Evolutionary conservation across 1,140 invertebrate species (phyloP).

Genomic region (Apis dorsata): DNA sequence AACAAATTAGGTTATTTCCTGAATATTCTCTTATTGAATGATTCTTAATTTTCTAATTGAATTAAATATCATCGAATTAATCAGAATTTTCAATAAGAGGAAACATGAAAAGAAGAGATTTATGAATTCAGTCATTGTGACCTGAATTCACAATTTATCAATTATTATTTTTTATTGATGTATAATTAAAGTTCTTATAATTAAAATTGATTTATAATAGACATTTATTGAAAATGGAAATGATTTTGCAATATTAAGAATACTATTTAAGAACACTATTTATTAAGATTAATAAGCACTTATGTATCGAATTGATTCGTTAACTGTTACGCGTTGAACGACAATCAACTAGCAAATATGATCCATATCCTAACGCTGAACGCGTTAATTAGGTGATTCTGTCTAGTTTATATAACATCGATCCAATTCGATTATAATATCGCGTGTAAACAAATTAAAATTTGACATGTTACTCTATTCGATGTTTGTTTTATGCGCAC

Average conservation of each 20-base stretch:
- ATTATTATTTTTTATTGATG: background rate
- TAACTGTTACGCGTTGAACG: constrained; percentile 11
- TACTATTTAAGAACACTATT: background rate
- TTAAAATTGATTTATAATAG: background rate
- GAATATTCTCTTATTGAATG: too few relatives aligned
- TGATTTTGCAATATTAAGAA: background rate
- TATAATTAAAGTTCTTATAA: background rate
- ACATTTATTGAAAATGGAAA: background rate
- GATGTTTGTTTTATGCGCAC: background rate
- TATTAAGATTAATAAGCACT: background rate
- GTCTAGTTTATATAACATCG: constrained; percentile 11
- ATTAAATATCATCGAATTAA: too few relatives aligned
- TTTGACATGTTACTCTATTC: background rate
- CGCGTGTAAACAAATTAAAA: constrained; percentile 18
- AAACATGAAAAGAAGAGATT: background rate
- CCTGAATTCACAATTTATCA: background rate
- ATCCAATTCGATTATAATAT: constrained; percentile 11
- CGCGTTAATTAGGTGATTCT: constrained; percentile 12
- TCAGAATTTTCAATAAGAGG: too few relatives aligned
- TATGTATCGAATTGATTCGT: background rate
- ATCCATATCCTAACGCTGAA: background rate
- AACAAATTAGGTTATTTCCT: too few relatives aligned
- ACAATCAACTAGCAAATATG: background rate
- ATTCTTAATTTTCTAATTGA: too few relatives aligned
- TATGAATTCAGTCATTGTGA: background rate